Evolutionary conservation across 2,888 invertebrate genomes (phyloP).

Genomic region (Crossocerus cetratus): DNA sequence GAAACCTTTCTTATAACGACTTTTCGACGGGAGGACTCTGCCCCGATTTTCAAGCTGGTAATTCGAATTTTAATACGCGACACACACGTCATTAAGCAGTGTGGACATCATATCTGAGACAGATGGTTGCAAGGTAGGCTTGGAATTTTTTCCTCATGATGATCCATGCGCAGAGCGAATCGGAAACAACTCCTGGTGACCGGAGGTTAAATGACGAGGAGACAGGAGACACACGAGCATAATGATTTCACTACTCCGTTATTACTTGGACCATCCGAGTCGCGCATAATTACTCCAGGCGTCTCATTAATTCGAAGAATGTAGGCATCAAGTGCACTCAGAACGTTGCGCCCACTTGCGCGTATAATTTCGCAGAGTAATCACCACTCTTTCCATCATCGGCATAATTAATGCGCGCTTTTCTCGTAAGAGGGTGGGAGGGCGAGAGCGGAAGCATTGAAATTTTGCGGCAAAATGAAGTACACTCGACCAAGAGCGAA

Average conservation of each 20-base stretch:
- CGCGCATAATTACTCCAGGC: slow-evolving; percentile 28
- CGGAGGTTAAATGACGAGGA: slow-evolving; percentile 12
- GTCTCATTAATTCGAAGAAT: slow-evolving; percentile 36
- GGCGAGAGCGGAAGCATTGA: no score
- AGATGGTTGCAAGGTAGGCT: no score
- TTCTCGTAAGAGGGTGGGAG: neutral
- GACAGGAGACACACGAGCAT: slow-evolving; percentile 29
- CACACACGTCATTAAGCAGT: no score
- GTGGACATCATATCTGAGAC: no score
- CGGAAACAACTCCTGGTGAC: slow-evolving; percentile 15
- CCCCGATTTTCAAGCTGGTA: neutral
- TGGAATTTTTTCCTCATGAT: neutral
- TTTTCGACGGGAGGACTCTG: neutral
- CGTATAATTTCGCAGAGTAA: slow-evolving; percentile 23
- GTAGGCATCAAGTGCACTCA: slow-evolving; percentile 10
- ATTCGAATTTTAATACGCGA: neutral
- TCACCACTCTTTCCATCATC: slow-evolving; percentile 15
- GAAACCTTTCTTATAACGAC: neutral
- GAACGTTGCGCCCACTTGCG: slow-evolving; percentile 4
- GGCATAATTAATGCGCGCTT: slow-evolving; percentile 7
- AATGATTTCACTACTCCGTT: slow-evolving; percentile 44
- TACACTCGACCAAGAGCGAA: neutral
- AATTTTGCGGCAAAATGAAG: neutral
- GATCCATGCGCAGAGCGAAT: slow-evolving; percentile 16
- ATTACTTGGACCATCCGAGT: slow-evolving; percentile 14